Conservation (phyloP, 2,888 invertebrate genomes). For the Onchidella celtica region DNA sequence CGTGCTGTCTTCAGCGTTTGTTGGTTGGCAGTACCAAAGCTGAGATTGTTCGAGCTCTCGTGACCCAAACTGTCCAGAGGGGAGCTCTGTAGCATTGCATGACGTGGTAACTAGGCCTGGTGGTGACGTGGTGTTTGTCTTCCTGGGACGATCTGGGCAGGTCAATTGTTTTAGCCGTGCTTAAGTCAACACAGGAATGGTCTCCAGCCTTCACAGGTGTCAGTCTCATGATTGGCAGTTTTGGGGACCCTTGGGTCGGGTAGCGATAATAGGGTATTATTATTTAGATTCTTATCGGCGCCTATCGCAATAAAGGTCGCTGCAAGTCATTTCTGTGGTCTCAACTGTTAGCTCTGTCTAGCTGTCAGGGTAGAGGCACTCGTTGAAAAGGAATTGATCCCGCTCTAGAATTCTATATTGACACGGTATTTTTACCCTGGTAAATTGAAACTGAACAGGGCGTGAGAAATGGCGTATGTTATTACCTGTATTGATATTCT, state of each 20-base stretch:
- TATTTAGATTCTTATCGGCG: too few relatives aligned
- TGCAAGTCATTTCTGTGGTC: too few relatives aligned
- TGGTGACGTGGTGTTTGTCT: background rate
- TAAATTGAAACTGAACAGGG: too few relatives aligned
- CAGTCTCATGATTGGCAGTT: slow-evolving; percentile 15
- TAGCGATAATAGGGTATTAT: background rate
- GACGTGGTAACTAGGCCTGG: background rate
- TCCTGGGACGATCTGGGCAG: background rate
- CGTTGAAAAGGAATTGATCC: too few relatives aligned
- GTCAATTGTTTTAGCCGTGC: background rate
- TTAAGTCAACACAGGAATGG: slow-evolving; percentile 3
- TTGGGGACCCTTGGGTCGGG: background rate
- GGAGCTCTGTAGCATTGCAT: background rate
- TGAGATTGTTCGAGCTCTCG: too few relatives aligned
- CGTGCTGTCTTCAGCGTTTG: background rate
- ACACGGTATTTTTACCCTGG: too few relatives aligned
- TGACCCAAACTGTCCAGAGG: background rate
- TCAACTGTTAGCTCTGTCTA: too few relatives aligned
- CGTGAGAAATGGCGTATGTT: too few relatives aligned
- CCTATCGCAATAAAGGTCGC: too few relatives aligned
- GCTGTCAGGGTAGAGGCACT: too few relatives aligned
- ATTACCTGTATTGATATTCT: too few relatives aligned
- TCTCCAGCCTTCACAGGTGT: background rate
- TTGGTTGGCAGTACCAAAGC: background rate
- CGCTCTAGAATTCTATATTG: too few relatives aligned